A percentile compares a stretch with the other conserved stretches of the same genome.
phyloP scores from a whole-genome alignment of 2,113 vertebrate genomes.

The Marmota monax region DNA sequence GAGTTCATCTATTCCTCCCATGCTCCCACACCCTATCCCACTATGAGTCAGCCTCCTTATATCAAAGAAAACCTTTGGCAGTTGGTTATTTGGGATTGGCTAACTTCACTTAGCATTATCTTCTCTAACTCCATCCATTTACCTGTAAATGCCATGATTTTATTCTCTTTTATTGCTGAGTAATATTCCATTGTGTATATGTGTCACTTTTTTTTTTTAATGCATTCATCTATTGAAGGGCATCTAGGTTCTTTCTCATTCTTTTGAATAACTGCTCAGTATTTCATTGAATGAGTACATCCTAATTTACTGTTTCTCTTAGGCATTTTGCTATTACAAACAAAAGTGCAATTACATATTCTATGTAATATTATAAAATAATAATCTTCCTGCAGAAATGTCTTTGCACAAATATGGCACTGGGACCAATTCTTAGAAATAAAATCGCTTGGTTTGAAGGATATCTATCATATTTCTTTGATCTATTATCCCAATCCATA shows the following conservation, averaged over 20 bases:
- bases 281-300: neutral
- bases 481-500: neutral
- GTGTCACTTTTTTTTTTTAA: no score
- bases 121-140: no score
- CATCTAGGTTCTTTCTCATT: neutral
- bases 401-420: neutral
- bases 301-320: neutral
- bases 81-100: no score
- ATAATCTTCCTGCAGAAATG: neutral
- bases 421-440: neutral
- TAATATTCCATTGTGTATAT: no score
- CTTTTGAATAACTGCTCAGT: neutral
- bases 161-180: no score
- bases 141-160: no score
- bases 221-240: no score
- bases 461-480: neutral
- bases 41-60: no score
- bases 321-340: conserved; percentile 8
- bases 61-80: no score
- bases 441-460: neutral
- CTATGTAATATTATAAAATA: neutral
- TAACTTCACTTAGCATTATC: no score
- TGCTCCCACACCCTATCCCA: no score
- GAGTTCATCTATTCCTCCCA: no score
- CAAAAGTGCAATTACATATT: neutral